Percentiles rank a stretch among this genome's conserved stretches.
These are phyloP conservation scores for Amblyornis subalaris DNA, from an alignment of 2,113 vertebrate genomes.

Conservation along the genomic window DNA sequence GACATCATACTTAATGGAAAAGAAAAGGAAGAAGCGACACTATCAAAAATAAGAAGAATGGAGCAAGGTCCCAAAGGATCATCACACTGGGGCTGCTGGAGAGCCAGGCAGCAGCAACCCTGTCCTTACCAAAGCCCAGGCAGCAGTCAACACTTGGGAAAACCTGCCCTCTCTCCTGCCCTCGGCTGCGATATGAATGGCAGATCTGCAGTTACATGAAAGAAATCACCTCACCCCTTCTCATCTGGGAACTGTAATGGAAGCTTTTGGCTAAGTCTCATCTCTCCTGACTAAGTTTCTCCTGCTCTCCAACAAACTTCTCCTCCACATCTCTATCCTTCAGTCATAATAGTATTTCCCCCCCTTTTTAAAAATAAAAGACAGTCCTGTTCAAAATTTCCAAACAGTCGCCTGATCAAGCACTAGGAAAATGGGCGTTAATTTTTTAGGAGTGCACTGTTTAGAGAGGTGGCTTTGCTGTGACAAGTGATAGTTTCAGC, in stretches of 20 bases:
- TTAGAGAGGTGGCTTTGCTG: not conserved
- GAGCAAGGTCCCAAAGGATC: not conserved
- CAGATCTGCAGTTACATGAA: fast-evolving
- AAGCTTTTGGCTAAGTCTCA: not conserved
- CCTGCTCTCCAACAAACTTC: not conserved
- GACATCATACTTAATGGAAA: slow-evolving; percentile 50
- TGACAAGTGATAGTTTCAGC: not conserved
- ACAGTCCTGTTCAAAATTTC: not conserved
- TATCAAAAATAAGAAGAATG: not conserved
- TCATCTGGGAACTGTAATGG: not conserved
- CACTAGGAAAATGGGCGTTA: fast-evolving
- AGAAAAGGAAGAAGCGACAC: not conserved
- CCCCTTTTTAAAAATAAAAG: not conserved
- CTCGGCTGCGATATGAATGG: fast-evolving
- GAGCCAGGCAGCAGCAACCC: not conserved
- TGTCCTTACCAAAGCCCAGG: fast-evolving
- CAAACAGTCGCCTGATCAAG: fast-evolving
- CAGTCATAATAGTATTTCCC: not conserved
- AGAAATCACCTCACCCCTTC: not conserved
- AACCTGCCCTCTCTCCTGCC: not conserved
- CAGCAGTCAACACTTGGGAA: not conserved
- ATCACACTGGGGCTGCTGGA: not conserved
- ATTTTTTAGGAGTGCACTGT: not conserved
- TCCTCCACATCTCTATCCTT: not conserved
- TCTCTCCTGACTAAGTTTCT: not conserved